Conservation (phyloP, 1,140 invertebrate species). For the Penaeus chinensis region DNA sequence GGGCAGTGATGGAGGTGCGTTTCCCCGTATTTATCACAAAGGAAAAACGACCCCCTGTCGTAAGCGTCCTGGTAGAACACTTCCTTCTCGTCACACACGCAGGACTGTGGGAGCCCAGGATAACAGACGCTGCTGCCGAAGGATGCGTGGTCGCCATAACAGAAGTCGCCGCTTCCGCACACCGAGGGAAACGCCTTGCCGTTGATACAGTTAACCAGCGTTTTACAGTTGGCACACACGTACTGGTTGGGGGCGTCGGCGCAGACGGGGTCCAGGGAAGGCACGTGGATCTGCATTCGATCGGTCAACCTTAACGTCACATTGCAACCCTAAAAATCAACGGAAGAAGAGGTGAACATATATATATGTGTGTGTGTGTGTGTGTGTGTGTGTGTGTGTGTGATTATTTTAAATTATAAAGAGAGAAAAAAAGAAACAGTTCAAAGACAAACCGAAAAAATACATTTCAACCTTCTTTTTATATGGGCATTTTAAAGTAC, state of each 20-base stretch:
- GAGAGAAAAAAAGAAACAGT: too few relatives aligned
- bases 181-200: not conserved
- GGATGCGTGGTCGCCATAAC: not conserved
- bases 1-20: constrained; percentile 2
- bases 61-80: constrained; percentile 23
- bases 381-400: too few relatives aligned
- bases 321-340: constrained; percentile 29
- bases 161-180: constrained; percentile 5
- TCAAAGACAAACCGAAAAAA: too few relatives aligned
- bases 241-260: constrained; percentile 13
- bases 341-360: not conserved
- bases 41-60: not conserved
- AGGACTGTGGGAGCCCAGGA: not conserved
- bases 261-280: constrained; percentile 9
- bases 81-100: not conserved
- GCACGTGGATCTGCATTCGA: not conserved
- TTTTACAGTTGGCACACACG: constrained; percentile 30
- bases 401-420: too few relatives aligned
- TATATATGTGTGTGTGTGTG: too few relatives aligned
- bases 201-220: constrained; percentile 19
- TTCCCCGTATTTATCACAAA: constrained; percentile 10
- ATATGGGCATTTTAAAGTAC: too few relatives aligned
- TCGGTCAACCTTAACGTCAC: not conserved
- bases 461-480: too few relatives aligned
- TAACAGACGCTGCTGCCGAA: constrained; percentile 29